Percentiles rank a stretch among this genome's conserved stretches.
phyloP scores from a whole-genome alignment of 37 sponge, comb jelly and placozoan species.

The Cliona cf. orientalis region DNA sequence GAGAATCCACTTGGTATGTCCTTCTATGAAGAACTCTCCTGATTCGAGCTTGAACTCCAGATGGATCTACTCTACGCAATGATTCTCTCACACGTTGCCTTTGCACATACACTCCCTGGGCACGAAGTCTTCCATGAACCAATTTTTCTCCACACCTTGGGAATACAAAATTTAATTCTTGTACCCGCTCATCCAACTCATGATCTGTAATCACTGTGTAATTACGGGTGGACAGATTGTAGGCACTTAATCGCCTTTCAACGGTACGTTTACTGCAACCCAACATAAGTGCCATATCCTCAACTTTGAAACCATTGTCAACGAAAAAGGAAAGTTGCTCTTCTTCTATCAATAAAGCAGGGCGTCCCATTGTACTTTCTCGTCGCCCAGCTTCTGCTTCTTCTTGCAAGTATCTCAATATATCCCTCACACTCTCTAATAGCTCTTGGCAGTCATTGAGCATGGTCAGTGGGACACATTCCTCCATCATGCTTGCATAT shows the following conservation, averaged over 20 bases:
- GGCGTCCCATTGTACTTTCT: conserved; percentile 30
- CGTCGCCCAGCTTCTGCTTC: no score
- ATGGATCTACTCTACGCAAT: conserved; percentile 53
- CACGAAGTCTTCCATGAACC: conserved; percentile 15
- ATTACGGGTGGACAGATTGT: neutral
- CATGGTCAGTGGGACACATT: no score
- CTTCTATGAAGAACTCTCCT: conserved; percentile 33
- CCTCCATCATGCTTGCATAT: no score
- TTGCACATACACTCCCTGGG: conserved; percentile 31
- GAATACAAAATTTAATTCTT: neutral
- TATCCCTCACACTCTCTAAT: no score
- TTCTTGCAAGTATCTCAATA: no score
- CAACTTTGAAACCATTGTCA: conserved; percentile 42
- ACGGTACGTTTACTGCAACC: conserved; percentile 46
- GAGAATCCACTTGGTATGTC: conserved; percentile 27
- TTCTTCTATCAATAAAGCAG: conserved; percentile 21
- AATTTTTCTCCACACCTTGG: conserved; percentile 41
- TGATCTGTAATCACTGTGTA: conserved; percentile 16
- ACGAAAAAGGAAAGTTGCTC: conserved; percentile 30
- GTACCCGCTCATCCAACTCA: conserved; percentile 17
- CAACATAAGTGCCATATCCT: conserved; percentile 42
- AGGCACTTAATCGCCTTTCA: conserved; percentile 24
- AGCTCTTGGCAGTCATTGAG: no score
- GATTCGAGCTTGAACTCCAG: conserved; percentile 11
- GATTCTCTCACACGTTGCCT: conserved; percentile 4